A percentile compares a stretch with the other conserved stretches of the same genome.
These are phyloP conservation scores for Neocrepidodera transversa DNA, from an alignment of 2,888 invertebrate species.

Conservation along the genomic window DNA sequence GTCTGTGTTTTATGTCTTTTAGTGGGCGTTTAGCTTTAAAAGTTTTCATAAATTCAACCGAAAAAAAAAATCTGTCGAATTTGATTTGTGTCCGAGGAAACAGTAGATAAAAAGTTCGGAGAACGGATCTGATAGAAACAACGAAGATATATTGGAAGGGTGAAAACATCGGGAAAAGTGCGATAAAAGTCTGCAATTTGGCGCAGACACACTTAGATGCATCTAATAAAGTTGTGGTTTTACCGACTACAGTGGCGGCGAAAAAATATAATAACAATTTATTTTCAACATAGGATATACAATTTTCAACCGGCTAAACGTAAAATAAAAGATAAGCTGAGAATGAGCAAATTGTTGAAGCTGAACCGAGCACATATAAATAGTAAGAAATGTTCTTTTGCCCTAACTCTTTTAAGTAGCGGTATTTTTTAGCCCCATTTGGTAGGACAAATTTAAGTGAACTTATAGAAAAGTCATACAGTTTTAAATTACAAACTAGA, in stretches of 20 bases:
- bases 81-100: constrained; percentile 43
- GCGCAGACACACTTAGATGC: constrained; percentile 5
- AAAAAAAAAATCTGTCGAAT: constrained; percentile 43
- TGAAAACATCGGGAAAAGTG: background rate
- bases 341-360: too few species aligned
- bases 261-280: too few species aligned
- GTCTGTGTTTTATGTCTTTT: constrained; percentile 47
- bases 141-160: constrained; percentile 6
- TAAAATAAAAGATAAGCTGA: too few species aligned
- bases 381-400: too few species aligned
- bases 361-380: too few species aligned
- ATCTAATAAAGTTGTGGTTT: constrained; percentile 1
- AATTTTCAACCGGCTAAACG: too few species aligned
- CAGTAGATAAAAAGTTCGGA: constrained; percentile 14
- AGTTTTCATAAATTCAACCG: constrained; percentile 50
- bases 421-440: too few species aligned
- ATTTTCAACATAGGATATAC: too few species aligned
- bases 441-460: too few species aligned
- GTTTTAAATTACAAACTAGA: too few species aligned
- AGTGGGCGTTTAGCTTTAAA: constrained; percentile 44
- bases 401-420: too few species aligned
- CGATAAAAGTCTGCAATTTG: constrained; percentile 12
- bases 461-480: too few species aligned
- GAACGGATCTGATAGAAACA: background rate
- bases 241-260: background rate